phyloP scores from a whole-genome alignment of 1,140 invertebrate species.

The Probaryconus sp. region DNA sequence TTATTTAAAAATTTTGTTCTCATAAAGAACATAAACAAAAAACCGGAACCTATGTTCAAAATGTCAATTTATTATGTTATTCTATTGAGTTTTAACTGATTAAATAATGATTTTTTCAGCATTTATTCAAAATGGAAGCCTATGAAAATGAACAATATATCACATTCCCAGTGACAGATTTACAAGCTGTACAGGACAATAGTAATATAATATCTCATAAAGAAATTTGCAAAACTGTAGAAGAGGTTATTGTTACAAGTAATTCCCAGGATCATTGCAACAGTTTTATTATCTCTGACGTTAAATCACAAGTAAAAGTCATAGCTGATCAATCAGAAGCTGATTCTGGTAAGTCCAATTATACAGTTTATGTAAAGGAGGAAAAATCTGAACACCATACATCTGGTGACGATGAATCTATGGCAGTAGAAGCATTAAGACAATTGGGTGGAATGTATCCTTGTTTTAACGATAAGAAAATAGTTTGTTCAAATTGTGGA shows the following conservation, averaged over 20 bases:
- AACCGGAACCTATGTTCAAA: no score
- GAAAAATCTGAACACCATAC: slow-evolving; percentile 69
- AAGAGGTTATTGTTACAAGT: slow-evolving; percentile 66
- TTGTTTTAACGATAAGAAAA: slow-evolving; percentile 69
- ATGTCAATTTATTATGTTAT: no score
- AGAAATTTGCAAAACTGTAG: slow-evolving; percentile 70
- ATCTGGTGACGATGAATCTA: slow-evolving; percentile 75
- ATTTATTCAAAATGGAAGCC: slow-evolving; percentile 65
- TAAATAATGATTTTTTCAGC: slow-evolving; percentile 5
- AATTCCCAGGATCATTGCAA: slow-evolving; percentile 49
- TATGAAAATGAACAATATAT: slow-evolving; percentile 71
- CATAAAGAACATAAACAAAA: no score
- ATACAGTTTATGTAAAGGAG: slow-evolving; percentile 72
- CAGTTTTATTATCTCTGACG: slow-evolving; percentile 54
- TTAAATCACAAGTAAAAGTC: slow-evolving; percentile 62
- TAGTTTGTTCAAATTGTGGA: slow-evolving; percentile 62
- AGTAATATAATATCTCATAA: slow-evolving; percentile 70
- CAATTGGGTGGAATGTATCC: slow-evolving; percentile 78
- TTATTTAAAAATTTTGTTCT: no score
- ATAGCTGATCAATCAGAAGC: slow-evolving; percentile 64
- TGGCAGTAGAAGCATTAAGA: slow-evolving; percentile 78
- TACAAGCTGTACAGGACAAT: slow-evolving; percentile 65
- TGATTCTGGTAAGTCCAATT: slow-evolving; percentile 55
- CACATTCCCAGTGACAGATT: slow-evolving; percentile 65
- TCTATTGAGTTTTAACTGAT: not conserved